Conservation (phyloP, 2,888 invertebrate genomes). For the Eledone cirrhosa region DNA sequence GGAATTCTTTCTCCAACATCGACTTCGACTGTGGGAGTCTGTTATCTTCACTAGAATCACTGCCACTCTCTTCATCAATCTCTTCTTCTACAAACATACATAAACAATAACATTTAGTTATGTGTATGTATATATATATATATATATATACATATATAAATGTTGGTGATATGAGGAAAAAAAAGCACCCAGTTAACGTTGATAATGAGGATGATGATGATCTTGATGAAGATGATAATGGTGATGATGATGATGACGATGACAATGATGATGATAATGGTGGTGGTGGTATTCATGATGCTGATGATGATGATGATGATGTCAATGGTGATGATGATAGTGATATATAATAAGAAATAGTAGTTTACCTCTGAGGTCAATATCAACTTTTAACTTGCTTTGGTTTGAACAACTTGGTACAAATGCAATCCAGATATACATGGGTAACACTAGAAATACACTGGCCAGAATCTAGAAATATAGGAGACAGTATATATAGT, state of each 20-base stretch:
- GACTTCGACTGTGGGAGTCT: constrained; percentile 40
- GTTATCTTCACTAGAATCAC: constrained; percentile 27
- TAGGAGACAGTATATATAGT: no score
- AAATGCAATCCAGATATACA: constrained; percentile 61
- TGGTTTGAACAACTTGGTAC: constrained; percentile 34
- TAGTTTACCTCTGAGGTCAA: constrained; percentile 13
- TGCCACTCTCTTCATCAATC: constrained; percentile 28
- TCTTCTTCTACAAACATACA: not conserved
- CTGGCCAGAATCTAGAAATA: constrained; percentile 52
- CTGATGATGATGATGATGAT: no score
- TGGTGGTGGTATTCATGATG: no score
- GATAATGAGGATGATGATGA: no score
- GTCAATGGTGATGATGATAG: no score
- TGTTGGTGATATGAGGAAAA: no score
- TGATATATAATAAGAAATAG: not conserved
- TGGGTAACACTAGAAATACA: constrained; percentile 66
- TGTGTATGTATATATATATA: no score
- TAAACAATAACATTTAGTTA: not conserved
- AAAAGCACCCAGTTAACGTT: no score
- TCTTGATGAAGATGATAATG: no score
- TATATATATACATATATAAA: no score
- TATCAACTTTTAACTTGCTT: constrained; percentile 16
- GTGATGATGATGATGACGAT: no score
- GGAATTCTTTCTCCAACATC: constrained; percentile 37
- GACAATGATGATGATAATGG: no score